Evolutionary conservation across 2,888 invertebrate genomes (phyloP).

Genomic region (Agriopis leucophaearia): DNA sequence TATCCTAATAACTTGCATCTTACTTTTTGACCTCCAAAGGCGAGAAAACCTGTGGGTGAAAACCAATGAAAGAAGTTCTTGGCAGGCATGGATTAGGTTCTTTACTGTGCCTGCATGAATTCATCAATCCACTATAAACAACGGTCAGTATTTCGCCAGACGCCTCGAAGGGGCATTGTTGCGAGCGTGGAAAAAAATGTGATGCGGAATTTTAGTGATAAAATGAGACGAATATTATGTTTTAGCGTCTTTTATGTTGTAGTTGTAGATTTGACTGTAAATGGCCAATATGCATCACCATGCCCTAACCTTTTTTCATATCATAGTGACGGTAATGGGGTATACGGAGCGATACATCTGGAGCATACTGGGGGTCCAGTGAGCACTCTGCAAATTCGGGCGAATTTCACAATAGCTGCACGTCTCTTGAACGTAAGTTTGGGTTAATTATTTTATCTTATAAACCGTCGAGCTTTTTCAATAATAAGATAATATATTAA

Average conservation of each 20-base stretch:
- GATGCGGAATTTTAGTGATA: constrained; percentile 40
- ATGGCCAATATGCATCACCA: constrained; percentile 63
- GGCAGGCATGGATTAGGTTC: constrained; percentile 13
- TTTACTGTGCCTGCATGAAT: constrained; percentile 38
- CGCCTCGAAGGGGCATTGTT: constrained; percentile 47
- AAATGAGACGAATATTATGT: constrained; percentile 50
- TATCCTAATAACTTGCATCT: too few relatives aligned
- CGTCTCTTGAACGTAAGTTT: constrained; percentile 63
- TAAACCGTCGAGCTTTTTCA: neutral
- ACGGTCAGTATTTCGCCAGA: constrained; percentile 55
- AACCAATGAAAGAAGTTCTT: constrained; percentile 8
- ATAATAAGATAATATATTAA: neutral
- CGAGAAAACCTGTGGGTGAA: neutral
- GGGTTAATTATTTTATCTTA: neutral
- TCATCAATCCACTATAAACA: constrained; percentile 43
- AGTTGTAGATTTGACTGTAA: constrained; percentile 53
- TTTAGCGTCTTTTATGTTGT: constrained; percentile 40
- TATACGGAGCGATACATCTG: constrained; percentile 64
- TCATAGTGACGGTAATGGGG: constrained; percentile 57
- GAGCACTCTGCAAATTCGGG: constrained; percentile 54
- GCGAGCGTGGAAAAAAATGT: constrained; percentile 48
- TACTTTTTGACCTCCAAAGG: neutral
- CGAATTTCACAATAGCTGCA: constrained; percentile 68
- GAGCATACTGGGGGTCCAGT: constrained; percentile 57
- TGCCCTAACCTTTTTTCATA: constrained; percentile 72